Base-by-base conservation (phyloP, 2,797 vertebrate species). In the Echeneis naucrates region DNA sequence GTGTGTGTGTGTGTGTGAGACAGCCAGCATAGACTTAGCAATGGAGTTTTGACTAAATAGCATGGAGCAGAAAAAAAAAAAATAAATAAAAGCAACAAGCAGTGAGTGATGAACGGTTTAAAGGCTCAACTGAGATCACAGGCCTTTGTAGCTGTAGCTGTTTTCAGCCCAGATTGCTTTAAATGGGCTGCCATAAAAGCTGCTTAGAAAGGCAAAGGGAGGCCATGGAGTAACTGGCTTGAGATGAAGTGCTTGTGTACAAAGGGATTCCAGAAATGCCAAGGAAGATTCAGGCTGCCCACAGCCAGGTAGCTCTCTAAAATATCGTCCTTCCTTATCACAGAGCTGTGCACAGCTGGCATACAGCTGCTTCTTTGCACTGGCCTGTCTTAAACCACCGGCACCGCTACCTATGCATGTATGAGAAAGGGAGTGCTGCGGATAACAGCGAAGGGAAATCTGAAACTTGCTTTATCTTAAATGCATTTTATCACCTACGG, bases 221-320 rank as follows among this genome's bases (percentile, higher is more conserved):
- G 67, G 78, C 70, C 73, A 72, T 21, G 60, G 57, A 80, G 60
- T 44, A 62, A 69, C 66, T 89, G 87, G 83, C 84, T 78, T 42
- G 61, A 82, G 84, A 88, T 86, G 79, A 91, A 89, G 69, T 68
- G 72, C 65, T 78, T 71, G 26, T 84, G 84, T 85, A 88, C 88
- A 92, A 92, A 92, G 86, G 78, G 76, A 92, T 91, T 91, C 87
- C 85, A 80, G 62, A 84, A 85, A 89, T 89, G 88, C 81, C 81
- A 88, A 51, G 16, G 55, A 52, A 85, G 82, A 81, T 78, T 67
- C 70, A 87, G 80, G 69, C 70, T 80, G 80, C 73, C 71, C 75
- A 70, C 42, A 60, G 84, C 82, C 82, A 91, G 90, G 88, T 92
- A 89, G 85, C 78, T 77, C 79, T 77, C 72, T 55, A 37, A 81